Percentiles rank a stretch among this genome's conserved stretches.
These are phyloP conservation scores for Caenorhabditis macrosperma DNA, from an alignment of 2,888 invertebrate species.

Conservation along the genomic window DNA sequence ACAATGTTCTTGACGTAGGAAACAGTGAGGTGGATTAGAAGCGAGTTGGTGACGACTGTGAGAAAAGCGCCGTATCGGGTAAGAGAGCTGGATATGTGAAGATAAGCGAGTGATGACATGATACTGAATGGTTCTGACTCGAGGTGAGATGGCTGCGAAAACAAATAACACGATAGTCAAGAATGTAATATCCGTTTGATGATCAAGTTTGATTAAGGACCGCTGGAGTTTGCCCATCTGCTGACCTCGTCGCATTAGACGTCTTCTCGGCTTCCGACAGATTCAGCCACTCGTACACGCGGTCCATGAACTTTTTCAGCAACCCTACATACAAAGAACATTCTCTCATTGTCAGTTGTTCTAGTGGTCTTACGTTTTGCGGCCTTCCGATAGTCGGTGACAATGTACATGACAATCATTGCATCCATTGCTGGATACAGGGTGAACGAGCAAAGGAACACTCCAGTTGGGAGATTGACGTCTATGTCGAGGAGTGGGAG, in stretches of 20 bases:
- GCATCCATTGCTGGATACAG: constrained; percentile 39
- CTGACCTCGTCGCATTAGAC: not conserved
- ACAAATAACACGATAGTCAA: no score
- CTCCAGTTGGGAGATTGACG: constrained; percentile 24
- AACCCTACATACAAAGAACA: not conserved
- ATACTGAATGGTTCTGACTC: no score
- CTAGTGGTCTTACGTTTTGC: constrained; percentile 2
- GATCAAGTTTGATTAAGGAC: not conserved
- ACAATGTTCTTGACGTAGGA: constrained; percentile 2
- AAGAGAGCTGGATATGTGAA: not conserved
- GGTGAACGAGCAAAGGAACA: constrained; percentile 17
- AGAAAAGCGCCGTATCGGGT: not conserved
- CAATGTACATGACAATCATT: constrained; percentile 32
- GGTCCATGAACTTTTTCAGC: not conserved
- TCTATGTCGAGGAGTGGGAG: constrained; percentile 12
- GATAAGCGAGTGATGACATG: not conserved
- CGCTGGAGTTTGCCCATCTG: not conserved
- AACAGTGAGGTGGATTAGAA: constrained; percentile 12
- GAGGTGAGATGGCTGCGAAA: no score
- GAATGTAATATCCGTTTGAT: no score
- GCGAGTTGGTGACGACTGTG: constrained; percentile 1
- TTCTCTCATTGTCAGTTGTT: no score
- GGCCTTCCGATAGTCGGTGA: constrained; percentile 24
- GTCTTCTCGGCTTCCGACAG: not conserved
- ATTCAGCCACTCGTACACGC: not conserved